Base-by-base conservation (phyloP, 2,888 invertebrate genomes). In the Cosmopolites sordidus region DNA sequence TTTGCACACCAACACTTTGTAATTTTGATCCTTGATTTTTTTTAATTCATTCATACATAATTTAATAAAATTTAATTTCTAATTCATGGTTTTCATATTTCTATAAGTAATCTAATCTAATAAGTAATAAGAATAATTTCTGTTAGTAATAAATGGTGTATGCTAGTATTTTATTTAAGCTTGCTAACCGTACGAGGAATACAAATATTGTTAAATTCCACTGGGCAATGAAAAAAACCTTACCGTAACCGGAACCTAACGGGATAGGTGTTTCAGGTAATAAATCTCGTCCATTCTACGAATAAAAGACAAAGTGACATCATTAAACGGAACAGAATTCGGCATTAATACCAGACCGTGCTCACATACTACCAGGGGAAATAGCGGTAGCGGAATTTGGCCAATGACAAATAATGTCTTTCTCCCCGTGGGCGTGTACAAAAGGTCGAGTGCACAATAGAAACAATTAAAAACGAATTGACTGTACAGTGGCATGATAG, bases 231-330 rank as follows among this genome's bases (percentile, higher is more conserved):
- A 22, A 22, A 22, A 22, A 22, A 22, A 8, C 22, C 22, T 22
- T 22, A 5, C 33, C 5, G 33, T 12, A 3, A 33, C 33, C n/a
- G 33, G n/a, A 33, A 33, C 27, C 27, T 46, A 46, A 46, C 46
- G 15, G 33, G 46, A 17, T 14, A 39, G 46, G 46, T 46, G 46
- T 46, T 37, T 39, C 22, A 16, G 22, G 46, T 30, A 9, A 39
- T 46, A 46, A 46, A 46, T 46, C 46, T 12, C 37, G 39, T 33
- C 46, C 46, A 18, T 30, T 18, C 42, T 45, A 16, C 41, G 46
- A 51, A 56, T 57, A 59, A 53, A 59, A 55, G 56, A 58, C 56
- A 58, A 58, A 58, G 56, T 53, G 56, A 58, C 56, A 55, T 55
- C 60, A 58, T 58, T 60, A 60, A 58, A 51, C 43, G 45, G 38